Conservation (phyloP, 2,888 invertebrate genomes). For the Apotomis capreana region DNA sequence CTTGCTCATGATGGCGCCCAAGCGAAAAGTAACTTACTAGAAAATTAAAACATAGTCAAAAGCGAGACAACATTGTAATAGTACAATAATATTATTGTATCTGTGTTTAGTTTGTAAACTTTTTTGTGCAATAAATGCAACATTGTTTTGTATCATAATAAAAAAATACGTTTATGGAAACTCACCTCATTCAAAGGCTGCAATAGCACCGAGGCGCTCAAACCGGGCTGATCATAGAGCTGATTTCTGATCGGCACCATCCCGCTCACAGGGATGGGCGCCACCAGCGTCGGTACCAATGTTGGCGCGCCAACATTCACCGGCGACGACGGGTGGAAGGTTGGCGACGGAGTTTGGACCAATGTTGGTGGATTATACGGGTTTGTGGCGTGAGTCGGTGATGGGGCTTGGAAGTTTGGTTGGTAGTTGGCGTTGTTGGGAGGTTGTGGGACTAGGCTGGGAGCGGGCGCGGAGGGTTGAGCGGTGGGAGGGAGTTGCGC, state of each 20-base stretch:
- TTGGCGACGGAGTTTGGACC: constrained; percentile 47
- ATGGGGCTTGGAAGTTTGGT: constrained; percentile 37
- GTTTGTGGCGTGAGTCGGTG: not conserved
- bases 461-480: constrained; percentile 50
- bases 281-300: constrained; percentile 55
- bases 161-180: constrained; percentile 12
- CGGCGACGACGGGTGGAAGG: constrained; percentile 15
- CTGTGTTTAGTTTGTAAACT: too few relatives aligned
- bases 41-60: too few relatives aligned
- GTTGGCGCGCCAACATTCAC: constrained; percentile 41
- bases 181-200: constrained; percentile 77
- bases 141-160: too few relatives aligned
- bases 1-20: too few relatives aligned
- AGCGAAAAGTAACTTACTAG: too few relatives aligned
- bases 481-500: constrained; percentile 31
- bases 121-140: too few relatives aligned
- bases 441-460: constrained; percentile 38
- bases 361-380: constrained; percentile 47
- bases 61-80: too few relatives aligned
- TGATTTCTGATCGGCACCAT: constrained; percentile 76
- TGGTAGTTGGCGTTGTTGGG: constrained; percentile 14
- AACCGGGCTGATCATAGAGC: constrained; percentile 70
- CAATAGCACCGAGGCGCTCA: constrained; percentile 72
- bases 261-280: constrained; percentile 61
- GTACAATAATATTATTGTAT: too few relatives aligned